Conservation (phyloP, 2,113 vertebrate species). For the Notiomystis cincta region DNA sequence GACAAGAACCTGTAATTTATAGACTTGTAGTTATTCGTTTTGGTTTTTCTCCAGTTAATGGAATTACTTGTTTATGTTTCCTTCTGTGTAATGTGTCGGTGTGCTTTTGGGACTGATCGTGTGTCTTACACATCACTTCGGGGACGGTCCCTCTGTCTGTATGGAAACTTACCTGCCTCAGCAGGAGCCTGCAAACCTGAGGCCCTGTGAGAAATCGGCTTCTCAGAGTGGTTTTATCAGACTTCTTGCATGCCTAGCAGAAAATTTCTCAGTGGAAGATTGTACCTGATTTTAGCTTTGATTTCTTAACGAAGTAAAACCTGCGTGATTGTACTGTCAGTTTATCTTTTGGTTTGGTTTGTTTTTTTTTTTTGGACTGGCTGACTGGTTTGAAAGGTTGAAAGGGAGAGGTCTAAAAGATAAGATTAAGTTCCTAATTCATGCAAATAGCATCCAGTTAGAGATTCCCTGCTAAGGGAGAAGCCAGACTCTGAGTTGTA, state of each 20-base stretch:
- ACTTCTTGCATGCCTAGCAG: not conserved
- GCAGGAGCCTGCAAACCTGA: not conserved
- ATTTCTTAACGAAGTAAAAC: not conserved
- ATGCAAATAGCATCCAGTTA: not conserved
- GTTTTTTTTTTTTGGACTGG: not conserved
- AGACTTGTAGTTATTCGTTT: not conserved
- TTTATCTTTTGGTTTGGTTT: no score
- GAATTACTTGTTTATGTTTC: not conserved
- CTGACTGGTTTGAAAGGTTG: not conserved
- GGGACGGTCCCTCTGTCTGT: not conserved
- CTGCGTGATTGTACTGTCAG: not conserved
- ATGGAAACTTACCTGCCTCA: not conserved
- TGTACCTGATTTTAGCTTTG: not conserved
- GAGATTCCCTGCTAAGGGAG: not conserved
- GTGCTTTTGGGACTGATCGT: not conserved
- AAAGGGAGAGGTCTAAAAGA: not conserved
- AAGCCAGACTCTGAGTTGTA: not conserved
- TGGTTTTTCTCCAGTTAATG: not conserved
- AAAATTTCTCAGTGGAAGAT: not conserved
- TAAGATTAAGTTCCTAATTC: not conserved
- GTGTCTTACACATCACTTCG: not conserved
- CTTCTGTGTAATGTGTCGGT: not conserved
- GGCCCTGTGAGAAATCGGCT: not conserved
- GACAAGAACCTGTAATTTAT: not conserved
- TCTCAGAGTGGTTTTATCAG: not conserved